Base-by-base conservation (phyloP, 2,113 vertebrate genomes). In the Sebastes schlegelii region DNA sequence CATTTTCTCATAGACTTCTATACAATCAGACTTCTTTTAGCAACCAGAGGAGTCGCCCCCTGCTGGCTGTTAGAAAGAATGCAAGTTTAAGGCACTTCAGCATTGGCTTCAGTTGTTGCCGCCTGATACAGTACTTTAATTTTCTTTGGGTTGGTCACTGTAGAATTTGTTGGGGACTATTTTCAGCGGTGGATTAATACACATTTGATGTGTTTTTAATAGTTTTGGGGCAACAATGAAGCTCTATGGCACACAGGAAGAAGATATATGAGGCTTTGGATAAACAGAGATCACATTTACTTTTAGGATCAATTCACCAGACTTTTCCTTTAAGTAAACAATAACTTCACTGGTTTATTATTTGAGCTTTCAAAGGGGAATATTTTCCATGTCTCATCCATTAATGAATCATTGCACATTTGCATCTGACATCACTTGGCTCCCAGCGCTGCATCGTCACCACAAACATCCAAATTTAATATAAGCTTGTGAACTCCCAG, bases 381-480 rank as follows among this genome's bases (percentile, higher is more conserved):
- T 72, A 52, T 54, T 66, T 46, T 79, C 26, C 62, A 45, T 26
- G 70, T 66, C 45, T 8, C 43, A 49, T 72, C 48, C 54, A 68
- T 34, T 49, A 48, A 69, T 77, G n/a, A 84, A 45, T 84, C 68
- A 48, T 16, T 26, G 42, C 5, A 0, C n/a, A 55, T 81, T 78
- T 64, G 54, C n/a, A 6, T 83, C 80, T 75, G 80, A 74, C 60
- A 70, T 74, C 12, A 45, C 42, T 65, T 40, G 58, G n/a, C 72
- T 82, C 82, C 26, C 42, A 42, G 17, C 10, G 0, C 26, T 11
- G 34, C 9, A 45, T 72, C 19, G 34, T 72, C 23, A 40, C 72
- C 65, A 72, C 64, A 60, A 86, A 76, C 51, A 75, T 84, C 67
- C 58, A 82, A 57, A 79, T 77, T 67, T 46, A 86, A 75, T 62